A percentile compares a stretch with the other conserved stretches of the same genome.
Conservation (phyloP, 2,797 vertebrate species). For the Gallirallus australis region DNA sequence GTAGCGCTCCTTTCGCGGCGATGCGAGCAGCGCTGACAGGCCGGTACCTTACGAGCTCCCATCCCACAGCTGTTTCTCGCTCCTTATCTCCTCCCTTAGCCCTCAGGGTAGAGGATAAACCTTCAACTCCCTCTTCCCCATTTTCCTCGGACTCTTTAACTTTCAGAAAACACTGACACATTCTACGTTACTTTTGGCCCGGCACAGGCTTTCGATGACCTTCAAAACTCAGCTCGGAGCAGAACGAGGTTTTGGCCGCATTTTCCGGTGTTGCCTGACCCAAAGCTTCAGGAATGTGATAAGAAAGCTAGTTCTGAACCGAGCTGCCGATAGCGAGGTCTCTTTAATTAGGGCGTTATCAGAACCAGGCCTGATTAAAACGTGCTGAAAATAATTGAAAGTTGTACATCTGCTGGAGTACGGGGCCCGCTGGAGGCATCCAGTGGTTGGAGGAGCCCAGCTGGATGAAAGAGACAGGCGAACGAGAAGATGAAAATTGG, state of each 20-base stretch:
- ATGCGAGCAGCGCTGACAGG: constrained; percentile 20
- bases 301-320: constrained; percentile 61
- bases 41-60: constrained; percentile 15
- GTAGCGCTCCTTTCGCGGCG: neutral
- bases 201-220: constrained; percentile 57
- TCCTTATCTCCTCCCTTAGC: constrained; percentile 57
- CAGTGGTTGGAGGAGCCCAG: constrained; percentile 59
- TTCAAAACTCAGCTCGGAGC: constrained; percentile 69
- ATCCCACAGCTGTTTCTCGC: constrained; percentile 60
- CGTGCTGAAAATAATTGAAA: constrained; percentile 73
- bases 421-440: constrained; percentile 27
- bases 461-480: constrained; percentile 14
- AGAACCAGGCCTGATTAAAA: constrained; percentile 51
- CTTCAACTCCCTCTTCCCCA: constrained; percentile 39
- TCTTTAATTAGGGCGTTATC: constrained; percentile 50
- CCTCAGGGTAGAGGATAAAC: constrained; percentile 27
- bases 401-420: constrained; percentile 64
- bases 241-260: constrained; percentile 66
- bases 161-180: constrained; percentile 46
- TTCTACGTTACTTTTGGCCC: constrained; percentile 57
- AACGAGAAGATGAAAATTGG: constrained; percentile 10
- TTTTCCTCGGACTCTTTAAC: neutral
- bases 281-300: constrained; percentile 77
- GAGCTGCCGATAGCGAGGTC: constrained; percentile 51
- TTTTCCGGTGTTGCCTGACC: constrained; percentile 59